These are phyloP conservation scores for Brachionus rubens DNA, from an alignment of 1,140 invertebrate genomes.

Conservation along the genomic window DNA sequence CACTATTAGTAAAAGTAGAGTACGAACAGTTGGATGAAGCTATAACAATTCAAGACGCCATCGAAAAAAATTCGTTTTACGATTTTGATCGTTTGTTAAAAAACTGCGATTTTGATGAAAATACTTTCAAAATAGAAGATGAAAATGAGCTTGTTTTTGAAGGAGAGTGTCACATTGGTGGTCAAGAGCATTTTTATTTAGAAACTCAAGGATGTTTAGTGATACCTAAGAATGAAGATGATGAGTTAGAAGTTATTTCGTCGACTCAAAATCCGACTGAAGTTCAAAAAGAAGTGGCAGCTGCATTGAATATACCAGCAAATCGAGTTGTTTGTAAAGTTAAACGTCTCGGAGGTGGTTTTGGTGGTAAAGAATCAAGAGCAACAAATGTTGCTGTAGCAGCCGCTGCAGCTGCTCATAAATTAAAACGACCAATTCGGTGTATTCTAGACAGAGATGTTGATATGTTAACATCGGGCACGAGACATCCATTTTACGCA, in stretches of 20 bases:
- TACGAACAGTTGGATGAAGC: slow-evolving; percentile 63
- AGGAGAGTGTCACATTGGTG: slow-evolving; percentile 75
- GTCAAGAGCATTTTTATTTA: slow-evolving; percentile 95
- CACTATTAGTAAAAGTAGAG: slow-evolving; percentile 66
- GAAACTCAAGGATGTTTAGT: slow-evolving; percentile 73
- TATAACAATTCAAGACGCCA: slow-evolving; percentile 66
- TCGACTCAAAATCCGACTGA: slow-evolving; percentile 79
- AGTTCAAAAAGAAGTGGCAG: slow-evolving; percentile 69
- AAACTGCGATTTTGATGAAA: slow-evolving; percentile 16
- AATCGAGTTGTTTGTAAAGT: slow-evolving; percentile 71
- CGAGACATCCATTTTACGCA: slow-evolving; percentile 79
- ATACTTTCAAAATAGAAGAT: neutral
- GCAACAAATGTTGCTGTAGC: slow-evolving; percentile 62
- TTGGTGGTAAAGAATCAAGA: slow-evolving; percentile 89
- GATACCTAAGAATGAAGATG: slow-evolving; percentile 72
- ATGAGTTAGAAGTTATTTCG: slow-evolving; percentile 77
- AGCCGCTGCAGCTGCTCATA: slow-evolving; percentile 63
- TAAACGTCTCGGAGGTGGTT: slow-evolving; percentile 84
- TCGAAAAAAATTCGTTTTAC: slow-evolving; percentile 58
- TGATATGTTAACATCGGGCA: slow-evolving; percentile 83
- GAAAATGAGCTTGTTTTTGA: slow-evolving; percentile 66
- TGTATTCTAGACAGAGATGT: slow-evolving; percentile 87
- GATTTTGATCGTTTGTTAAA: slow-evolving; percentile 47
- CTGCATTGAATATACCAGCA: slow-evolving; percentile 71
- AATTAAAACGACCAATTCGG: slow-evolving; percentile 72